Evolutionary conservation across 2,113 vertebrate species (phyloP).

Genomic region (Ochotona princeps): DNA sequence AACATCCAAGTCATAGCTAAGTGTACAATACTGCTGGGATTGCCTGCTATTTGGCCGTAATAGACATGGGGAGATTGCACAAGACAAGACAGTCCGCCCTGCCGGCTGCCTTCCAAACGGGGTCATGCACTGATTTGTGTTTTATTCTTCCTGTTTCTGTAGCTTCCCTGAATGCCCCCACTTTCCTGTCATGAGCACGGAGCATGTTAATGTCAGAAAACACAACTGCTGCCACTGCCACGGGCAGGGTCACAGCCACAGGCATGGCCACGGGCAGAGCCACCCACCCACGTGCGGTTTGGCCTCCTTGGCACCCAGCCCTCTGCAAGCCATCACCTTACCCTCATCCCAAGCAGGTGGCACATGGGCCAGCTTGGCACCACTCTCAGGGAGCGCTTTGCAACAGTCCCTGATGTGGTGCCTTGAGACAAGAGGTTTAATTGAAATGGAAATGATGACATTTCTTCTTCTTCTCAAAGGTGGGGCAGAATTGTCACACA

Average conservation of each 20-base stretch:
- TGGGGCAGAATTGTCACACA: neutral
- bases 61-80: neutral
- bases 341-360: neutral
- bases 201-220: neutral
- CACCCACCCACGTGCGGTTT: too few species aligned
- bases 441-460: conserved; percentile 80
- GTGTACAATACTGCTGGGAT: neutral
- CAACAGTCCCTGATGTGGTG: conserved; percentile 49
- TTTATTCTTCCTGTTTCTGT: neutral
- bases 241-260: too few species aligned
- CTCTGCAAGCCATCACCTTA: too few species aligned
- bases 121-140: neutral
- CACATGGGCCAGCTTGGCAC: neutral
- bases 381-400: too few species aligned
- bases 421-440: conserved; percentile 84
- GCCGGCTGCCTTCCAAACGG: fast-evolving
- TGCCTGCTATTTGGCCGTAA: neutral
- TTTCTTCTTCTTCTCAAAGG: conserved; percentile 49
- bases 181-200: neutral
- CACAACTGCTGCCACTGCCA: fast-evolving
- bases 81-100: neutral
- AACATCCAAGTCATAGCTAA: neutral
- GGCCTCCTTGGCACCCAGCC: too few species aligned
- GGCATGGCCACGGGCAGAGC: too few species aligned
- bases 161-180: too few species aligned